A percentile compares a stretch with the other conserved stretches of the same genome.
phyloP scores from a whole-genome alignment of 2,113 vertebrate genomes.

The Rhinoderma darwinii region DNA sequence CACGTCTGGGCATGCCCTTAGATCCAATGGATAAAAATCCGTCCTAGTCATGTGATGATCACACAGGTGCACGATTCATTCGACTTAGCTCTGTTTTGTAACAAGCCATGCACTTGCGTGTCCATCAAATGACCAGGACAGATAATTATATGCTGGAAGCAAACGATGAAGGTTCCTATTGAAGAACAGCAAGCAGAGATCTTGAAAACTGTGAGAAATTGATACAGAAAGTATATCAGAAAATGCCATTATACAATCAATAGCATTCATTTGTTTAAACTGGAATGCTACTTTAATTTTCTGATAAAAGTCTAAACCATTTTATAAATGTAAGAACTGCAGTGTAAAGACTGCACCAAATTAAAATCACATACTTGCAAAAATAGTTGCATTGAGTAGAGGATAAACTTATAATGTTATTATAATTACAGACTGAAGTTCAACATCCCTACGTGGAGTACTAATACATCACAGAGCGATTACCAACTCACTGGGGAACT shows the following conservation, averaged over 20 bases:
- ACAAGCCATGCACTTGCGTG: not conserved
- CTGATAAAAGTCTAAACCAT: no score
- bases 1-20: no score
- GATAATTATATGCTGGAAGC: not conserved
- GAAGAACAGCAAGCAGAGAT: not conserved
- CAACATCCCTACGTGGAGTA: not conserved
- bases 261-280: no score
- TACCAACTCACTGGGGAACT: not conserved
- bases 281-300: no score
- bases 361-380: not conserved
- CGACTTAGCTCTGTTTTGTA: no score
- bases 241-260: no score
- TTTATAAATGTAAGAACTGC: not conserved
- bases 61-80: no score
- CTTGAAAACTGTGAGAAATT: not conserved
- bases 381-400: not conserved
- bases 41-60: no score
- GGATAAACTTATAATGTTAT: slow-evolving; percentile 4
- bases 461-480: not conserved
- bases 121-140: not conserved
- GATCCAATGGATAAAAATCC: no score
- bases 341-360: not conserved
- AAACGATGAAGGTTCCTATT: not conserved
- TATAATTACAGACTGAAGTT: not conserved
- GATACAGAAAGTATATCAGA: no score